phyloP scores from a whole-genome alignment of 2,888 invertebrate species.

The Scaptomyza tumidula region DNA sequence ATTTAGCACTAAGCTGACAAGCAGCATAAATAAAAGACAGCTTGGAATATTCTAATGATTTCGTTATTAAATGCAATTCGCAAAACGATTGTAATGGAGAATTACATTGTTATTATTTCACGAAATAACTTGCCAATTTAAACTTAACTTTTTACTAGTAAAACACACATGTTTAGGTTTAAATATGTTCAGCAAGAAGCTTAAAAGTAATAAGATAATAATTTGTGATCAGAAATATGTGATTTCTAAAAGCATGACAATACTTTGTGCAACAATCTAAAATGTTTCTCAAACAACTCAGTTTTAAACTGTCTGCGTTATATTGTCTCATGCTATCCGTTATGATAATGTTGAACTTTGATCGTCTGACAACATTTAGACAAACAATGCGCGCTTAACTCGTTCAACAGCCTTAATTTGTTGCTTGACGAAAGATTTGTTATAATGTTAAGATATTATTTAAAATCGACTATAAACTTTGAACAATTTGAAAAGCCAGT shows the following conservation, averaged over 20 bases:
- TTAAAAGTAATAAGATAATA: too few relatives aligned
- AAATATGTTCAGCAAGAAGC: too few relatives aligned
- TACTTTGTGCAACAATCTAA: too few relatives aligned
- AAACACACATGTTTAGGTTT: background rate
- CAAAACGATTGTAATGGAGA: background rate
- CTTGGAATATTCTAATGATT: background rate
- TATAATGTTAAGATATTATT: background rate
- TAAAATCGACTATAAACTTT: too few relatives aligned
- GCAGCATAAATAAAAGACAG: too few relatives aligned
- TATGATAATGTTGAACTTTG: constrained; percentile 59
- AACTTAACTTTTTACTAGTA: background rate
- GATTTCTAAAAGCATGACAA: too few relatives aligned
- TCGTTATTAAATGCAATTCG: background rate
- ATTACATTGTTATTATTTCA: background rate
- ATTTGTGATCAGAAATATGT: too few relatives aligned
- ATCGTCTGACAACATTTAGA: constrained; percentile 62
- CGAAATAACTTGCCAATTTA: background rate
- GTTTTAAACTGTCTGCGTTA: too few relatives aligned
- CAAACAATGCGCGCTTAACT: constrained; percentile 28
- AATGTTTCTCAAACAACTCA: too few relatives aligned
- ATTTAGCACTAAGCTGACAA: too few relatives aligned
- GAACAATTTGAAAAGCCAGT: background rate
- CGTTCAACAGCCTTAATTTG: constrained; percentile 32
- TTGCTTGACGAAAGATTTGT: constrained; percentile 11
- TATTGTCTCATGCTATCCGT: too few relatives aligned